Evolutionary conservation across 1,140 invertebrate genomes (phyloP), one percentile per base, ranked within the genome.

Genomic region (Zaprionus inermis): DNA sequence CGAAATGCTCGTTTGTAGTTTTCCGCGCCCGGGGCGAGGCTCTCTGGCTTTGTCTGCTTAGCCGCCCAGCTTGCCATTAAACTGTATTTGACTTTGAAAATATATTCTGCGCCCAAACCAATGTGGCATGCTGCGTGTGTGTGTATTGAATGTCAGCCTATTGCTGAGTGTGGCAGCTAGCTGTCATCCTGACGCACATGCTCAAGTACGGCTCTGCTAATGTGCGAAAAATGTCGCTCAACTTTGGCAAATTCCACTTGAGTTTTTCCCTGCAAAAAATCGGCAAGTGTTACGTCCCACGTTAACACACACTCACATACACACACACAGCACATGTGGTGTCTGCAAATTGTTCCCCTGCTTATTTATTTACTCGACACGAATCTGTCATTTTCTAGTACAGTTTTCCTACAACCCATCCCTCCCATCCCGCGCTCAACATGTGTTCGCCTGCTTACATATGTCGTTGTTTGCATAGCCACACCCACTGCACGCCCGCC

Each of bases 61-160:
- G 38, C 68, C n/a, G 36, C 68, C 32, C 28, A 38, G 51, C 46
- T 81, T 71, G 77, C 72, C 69, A 88, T 88, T 70, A 78, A 89
- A 88, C 83, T 88, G 77, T 78, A 75, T 88, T 88, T 88, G 84
- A 88, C 84, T 88, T 81, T 89, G 84, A 64, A 78, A 88, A 88
- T 88, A 84, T 88, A 84, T 86, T 80, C 54, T 64, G 1, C n/a
- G 72, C 56, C 56, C 66, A 70, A 59, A 44, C 49, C 16, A 20
- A 58, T 46, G 57, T 20, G 16, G 34, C 36, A 72, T 56, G 28
- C 38, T 69, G 54, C 14, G 52, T 79, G 72, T 79, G 58, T 16
- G 44, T 54, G 57, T 34, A n/a, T n/a, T n/a, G n/a, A n/a, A n/a
- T n/a, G n/a, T n/a, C n/a, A n/a, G n/a, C n/a, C n/a, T n/a, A n/a